Base-by-base conservation (phyloP, 1,140 invertebrate species). In the Trialeurodes vaporariorum region DNA sequence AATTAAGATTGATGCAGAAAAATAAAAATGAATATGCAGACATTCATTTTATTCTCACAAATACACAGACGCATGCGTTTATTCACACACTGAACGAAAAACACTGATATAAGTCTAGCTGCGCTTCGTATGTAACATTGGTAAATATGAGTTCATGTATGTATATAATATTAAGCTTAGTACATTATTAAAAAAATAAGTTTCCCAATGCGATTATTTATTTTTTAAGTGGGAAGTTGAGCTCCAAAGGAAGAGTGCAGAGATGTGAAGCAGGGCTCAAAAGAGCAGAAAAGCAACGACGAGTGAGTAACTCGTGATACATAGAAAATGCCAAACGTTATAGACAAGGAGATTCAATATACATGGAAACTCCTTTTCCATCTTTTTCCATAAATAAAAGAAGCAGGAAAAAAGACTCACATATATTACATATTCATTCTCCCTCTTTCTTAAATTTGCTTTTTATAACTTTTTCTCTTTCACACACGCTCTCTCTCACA, bases 361-460 rank as follows among this genome's bases (percentile, higher is more conserved):
- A 49, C 34, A 17, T 49, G 34, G 5, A 5, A 49, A 17, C 5
- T 49, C 17, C 5, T 17, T 49, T 49, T 49, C 34, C 34, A 9
- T 49, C 34, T 49, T 49, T 49, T 49, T 49, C 34, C 34, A 49
- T 49, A 49, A 49, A 49, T 49, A 49, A 49, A 49, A 49, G 34
- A 49, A 49, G 34, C 5, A 49, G 34, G 34, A 49, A 17, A 49
- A 49, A 49, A 49, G 34, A 49, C 34, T 49, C 34, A 49, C 34
- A 49, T 49, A 49, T 49, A 49, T 49, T 49, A 49, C 34, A 49
- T 49, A 49, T 49, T 49, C 34, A 49, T 49, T 49, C 34, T 49
- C 34, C 34, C 34, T 17, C 34, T 17, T 49, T 49, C 34, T 17
- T 49, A 49, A 49, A 17, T 49, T 49, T 49, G 5, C 34, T n/a